A percentile compares a stretch with the other conserved stretches of the same genome.
Conservation (phyloP, 2,113 vertebrate species). For the Daubentonia madagascariensis region DNA sequence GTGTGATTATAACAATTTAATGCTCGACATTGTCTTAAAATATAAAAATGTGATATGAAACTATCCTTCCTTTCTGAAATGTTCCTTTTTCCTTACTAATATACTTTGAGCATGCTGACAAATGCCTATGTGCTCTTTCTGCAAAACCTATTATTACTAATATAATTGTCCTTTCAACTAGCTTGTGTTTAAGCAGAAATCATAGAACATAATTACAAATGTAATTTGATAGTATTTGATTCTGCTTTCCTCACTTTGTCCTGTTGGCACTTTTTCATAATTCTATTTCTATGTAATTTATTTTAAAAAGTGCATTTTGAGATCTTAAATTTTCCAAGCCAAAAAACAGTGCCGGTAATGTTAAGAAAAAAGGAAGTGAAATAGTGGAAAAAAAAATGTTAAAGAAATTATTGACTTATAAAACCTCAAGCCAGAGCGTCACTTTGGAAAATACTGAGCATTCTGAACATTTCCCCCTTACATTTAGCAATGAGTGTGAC, state of each 20-base stretch:
- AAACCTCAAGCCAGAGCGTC: slow-evolving; percentile 29
- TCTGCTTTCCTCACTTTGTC: slow-evolving; percentile 62
- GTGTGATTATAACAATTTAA: neutral
- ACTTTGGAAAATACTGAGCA: slow-evolving; percentile 62
- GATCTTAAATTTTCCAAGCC: neutral
- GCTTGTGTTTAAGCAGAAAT: slow-evolving; percentile 74
- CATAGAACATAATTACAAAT: slow-evolving; percentile 80
- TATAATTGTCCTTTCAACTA: slow-evolving; percentile 69
- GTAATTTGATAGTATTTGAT: slow-evolving; percentile 58
- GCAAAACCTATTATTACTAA: slow-evolving; percentile 78
- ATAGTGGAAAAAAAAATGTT: slow-evolving; percentile 29
- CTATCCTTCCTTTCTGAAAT: slow-evolving; percentile 30
- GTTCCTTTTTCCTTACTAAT: slow-evolving; percentile 81
- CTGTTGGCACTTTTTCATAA: slow-evolving; percentile 46
- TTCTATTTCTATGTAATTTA: slow-evolving; percentile 21
- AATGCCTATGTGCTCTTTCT: slow-evolving; percentile 61
- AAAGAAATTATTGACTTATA: slow-evolving; percentile 11
- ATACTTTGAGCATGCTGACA: slow-evolving; percentile 81
- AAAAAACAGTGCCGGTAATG: neutral
- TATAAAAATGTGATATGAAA: slow-evolving; percentile 67
- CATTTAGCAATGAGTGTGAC: slow-evolving; percentile 76
- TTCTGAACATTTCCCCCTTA: slow-evolving; percentile 68
- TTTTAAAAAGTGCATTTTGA: slow-evolving; percentile 36
- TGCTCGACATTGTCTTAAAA: slow-evolving; percentile 52
- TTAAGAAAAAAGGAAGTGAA: neutral